Percentiles rank a stretch among this genome's conserved stretches.
phyloP scores from a whole-genome alignment of 2,888 invertebrate genomes.

The Tuta absoluta region DNA sequence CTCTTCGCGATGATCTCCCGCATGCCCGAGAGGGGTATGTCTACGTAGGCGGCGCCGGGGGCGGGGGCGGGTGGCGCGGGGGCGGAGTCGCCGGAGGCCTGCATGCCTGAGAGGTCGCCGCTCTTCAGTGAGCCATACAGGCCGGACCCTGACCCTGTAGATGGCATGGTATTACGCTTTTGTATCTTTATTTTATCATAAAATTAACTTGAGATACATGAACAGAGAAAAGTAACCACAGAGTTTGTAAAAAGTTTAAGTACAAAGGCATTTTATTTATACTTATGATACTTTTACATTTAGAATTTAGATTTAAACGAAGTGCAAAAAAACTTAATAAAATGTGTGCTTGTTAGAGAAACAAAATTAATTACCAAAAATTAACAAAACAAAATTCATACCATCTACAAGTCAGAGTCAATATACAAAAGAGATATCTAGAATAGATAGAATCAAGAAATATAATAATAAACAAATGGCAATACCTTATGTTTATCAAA shows the following conservation, averaged over 20 bases:
- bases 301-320: no score
- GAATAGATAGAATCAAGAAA: neutral
- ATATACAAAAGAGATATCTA: neutral
- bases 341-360: neutral
- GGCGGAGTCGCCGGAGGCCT: conserved; percentile 45
- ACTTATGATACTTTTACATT: no score
- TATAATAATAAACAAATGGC: neutral
- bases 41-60: conserved; percentile 82
- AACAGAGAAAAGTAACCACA: no score
- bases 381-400: no score
- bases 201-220: no score
- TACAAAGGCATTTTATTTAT: no score
- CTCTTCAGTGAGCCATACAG: conserved; percentile 91
- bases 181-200: no score
- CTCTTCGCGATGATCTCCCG: conserved; percentile 94
- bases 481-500: no score
- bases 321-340: neutral
- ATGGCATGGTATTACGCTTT: conserved; percentile 36
- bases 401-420: conserved; percentile 10
- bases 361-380: no score
- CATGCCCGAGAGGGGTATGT: conserved; percentile 92
- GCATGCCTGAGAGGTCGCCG: conserved; percentile 83
- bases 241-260: no score
- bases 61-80: conserved; percentile 58
- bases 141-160: conserved; percentile 86